Percentiles rank a stretch among this genome's conserved stretches.
Conservation (phyloP, 2,888 invertebrate genomes). For the Habroteleia sp. region DNA sequence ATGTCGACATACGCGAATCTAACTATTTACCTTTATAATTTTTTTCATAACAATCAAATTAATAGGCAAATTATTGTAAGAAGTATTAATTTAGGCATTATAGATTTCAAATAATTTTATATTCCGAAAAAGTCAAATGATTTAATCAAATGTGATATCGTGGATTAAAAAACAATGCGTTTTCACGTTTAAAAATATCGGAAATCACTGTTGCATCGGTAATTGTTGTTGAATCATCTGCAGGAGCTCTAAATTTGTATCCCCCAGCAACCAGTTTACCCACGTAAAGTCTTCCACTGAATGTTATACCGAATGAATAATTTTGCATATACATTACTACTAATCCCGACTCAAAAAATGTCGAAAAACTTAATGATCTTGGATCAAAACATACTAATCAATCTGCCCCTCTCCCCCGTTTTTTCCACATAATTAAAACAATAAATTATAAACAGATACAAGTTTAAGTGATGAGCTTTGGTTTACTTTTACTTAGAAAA, state of each 20-base stretch:
- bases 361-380: background rate
- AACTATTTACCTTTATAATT: too few relatives aligned
- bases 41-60: too few relatives aligned
- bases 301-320: slow-evolving; percentile 29
- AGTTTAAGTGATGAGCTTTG: too few relatives aligned
- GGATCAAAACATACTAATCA: slow-evolving; percentile 7
- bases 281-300: slow-evolving; percentile 48
- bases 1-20: too few relatives aligned
- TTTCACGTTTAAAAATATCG: slow-evolving; percentile 20
- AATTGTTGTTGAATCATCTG: slow-evolving; percentile 24
- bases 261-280: slow-evolving; percentile 47
- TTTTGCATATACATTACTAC: slow-evolving; percentile 12
- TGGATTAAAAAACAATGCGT: slow-evolving; percentile 4
- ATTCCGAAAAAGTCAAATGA: too few relatives aligned
- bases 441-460: too few relatives aligned
- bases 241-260: slow-evolving; percentile 44
- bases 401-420: background rate
- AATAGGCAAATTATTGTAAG: too few relatives aligned
- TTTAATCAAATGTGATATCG: background rate
- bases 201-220: slow-evolving; percentile 33
- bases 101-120: too few relatives aligned
- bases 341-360: slow-evolving; percentile 12
- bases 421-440: too few relatives aligned
- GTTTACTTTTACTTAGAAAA: too few relatives aligned
- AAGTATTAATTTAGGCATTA: too few relatives aligned